Evolutionary conservation across 2,797 vertebrate genomes (phyloP).

Genomic region (Ammospiza maritima): DNA sequence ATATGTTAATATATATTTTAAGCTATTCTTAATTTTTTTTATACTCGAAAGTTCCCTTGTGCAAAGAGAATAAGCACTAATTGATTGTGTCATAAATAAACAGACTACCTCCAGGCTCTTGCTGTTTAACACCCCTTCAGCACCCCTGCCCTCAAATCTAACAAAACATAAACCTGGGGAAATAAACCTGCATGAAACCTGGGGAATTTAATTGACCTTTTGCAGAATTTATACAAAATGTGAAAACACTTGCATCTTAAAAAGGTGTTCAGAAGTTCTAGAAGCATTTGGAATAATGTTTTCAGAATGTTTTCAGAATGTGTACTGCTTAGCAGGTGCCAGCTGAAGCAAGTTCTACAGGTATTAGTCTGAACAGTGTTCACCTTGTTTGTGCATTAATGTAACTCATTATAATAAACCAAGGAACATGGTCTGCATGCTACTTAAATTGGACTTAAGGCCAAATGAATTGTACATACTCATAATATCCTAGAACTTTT

Average conservation of each 20-base stretch:
- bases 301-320: slow-evolving; percentile 17
- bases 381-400: slow-evolving; percentile 52
- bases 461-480: slow-evolving; percentile 44
- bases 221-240: slow-evolving; percentile 2
- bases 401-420: not conserved
- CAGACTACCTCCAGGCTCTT: not conserved
- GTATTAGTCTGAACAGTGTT: slow-evolving; percentile 41
- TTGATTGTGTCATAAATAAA: not conserved
- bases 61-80: not conserved
- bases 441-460: slow-evolving; percentile 36
- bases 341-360: not conserved
- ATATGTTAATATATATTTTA: not conserved
- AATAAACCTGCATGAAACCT: not conserved
- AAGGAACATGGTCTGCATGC: not conserved
- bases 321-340: slow-evolving; percentile 19
- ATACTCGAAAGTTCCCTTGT: not conserved
- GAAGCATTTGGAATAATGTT: slow-evolving; percentile 32
- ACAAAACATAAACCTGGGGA: not conserved
- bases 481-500: slow-evolving; percentile 34
- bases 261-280: slow-evolving; percentile 17
- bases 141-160: not conserved
- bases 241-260: slow-evolving; percentile 42
- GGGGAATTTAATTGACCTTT: slow-evolving; percentile 4
- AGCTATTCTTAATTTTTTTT: not conserved
- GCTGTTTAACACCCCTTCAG: not conserved